A percentile compares a stretch with the other conserved stretches of the same genome.
Evolutionary conservation across 1,140 invertebrate genomes (phyloP).

Genomic region (Panonychus citri): DNA sequence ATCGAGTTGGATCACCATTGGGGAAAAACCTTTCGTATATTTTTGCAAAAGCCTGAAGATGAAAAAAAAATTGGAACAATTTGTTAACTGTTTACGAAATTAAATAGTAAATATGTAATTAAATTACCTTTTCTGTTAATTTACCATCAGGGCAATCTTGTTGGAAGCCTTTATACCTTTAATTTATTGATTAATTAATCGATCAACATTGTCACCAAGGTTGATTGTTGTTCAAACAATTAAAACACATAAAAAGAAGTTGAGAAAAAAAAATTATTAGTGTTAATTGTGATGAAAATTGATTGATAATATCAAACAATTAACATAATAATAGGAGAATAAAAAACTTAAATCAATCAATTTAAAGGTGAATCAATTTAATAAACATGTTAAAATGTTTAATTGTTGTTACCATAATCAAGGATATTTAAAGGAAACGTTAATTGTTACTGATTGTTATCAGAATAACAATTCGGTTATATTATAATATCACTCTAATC

Average conservation of each 20-base stretch:
- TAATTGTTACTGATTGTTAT: too few species aligned
- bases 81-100: not conserved
- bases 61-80: conserved; percentile 19
- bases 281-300: not conserved
- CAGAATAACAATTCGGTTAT: too few species aligned
- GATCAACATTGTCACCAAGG: not conserved
- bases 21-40: conserved; percentile 98
- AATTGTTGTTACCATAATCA: too few species aligned
- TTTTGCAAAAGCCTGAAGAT: conserved; percentile 72
- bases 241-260: not conserved
- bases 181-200: not conserved
- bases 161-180: not conserved
- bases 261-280: not conserved
- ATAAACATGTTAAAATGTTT: too few species aligned
- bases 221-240: too few species aligned
- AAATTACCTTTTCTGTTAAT: not conserved
- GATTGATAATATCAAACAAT: too few species aligned
- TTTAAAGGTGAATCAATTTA: too few species aligned
- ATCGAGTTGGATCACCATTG: conserved; percentile 89
- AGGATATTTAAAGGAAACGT: too few species aligned
- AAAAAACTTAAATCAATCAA: too few species aligned
- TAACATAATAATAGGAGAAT: too few species aligned
- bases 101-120: not conserved
- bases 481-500: too few species aligned
- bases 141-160: not conserved